Base-by-base conservation (phyloP, 1,140 invertebrate genomes). In the Zaprionus camerounensis region DNA sequence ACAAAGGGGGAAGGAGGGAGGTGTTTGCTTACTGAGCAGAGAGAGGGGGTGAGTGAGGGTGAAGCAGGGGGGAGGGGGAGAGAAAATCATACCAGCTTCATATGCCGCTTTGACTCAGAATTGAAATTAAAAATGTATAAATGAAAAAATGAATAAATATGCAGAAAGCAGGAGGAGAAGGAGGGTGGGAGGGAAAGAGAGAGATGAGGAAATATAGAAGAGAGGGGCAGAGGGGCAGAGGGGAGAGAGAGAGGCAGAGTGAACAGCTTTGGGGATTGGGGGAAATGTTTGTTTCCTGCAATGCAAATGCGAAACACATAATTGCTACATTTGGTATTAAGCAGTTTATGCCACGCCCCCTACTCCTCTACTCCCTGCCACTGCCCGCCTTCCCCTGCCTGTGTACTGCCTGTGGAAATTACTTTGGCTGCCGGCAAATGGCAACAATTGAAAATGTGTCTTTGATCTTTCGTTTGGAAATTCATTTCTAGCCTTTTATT, bases 61-160 rank as follows among this genome's bases (percentile, higher is more conserved):
- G 12, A 24, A 5, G 20, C 28, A 38, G 20, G 9, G 13, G 31
- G 13, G 22, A n/a, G n/a, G n/a, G n/a, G 26, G 31, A 5, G 31
- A 26, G 62, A 38, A 31, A 59, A 36, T 53, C 61, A 57, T 76
- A 76, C 7, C 44, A 73, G 61, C 80, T 69, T 64, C 61, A 64
- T 71, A 57, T 64, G 59, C 70, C 65, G 72, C 82, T 86, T 68
- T 79, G 76, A 57, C 67, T 62, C 76, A 77, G 83, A 77, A 86
- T 87, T 87, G 69, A 86, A 86, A 86, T 86, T 86, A 86, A 86
- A 86, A 86, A 86, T 86, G 84, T 86, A 77, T 80, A 87, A 86
- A 86, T 86, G 80, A 86, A 86, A 78, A 86, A 86, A 87, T 87
- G 84, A 87, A 87, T 87, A 87, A 87, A 87, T 87, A 87, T 87